Evolutionary conservation across 1,140 invertebrate genomes (phyloP), one percentile per base, ranked within the genome.

Genomic region (Zaprionus davidi): DNA sequence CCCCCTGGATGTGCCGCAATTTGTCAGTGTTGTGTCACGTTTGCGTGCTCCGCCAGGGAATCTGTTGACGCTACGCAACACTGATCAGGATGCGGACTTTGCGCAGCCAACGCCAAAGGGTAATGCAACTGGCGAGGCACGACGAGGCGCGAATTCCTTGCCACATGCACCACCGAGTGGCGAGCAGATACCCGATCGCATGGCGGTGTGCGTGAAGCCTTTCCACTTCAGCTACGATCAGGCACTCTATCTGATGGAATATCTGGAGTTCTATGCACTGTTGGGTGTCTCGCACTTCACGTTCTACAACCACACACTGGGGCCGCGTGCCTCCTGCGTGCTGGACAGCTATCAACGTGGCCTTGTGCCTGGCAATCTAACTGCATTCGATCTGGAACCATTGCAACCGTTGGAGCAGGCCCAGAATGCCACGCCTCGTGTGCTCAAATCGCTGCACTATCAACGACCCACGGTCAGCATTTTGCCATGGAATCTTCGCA

Each of bases 181-280:
- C 13, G 86, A 91, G 2, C 80, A 87, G 36, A 88, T 94, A 15
- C 93, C 94, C 71, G 94, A 95, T 60, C 94, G 94, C 66, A 95
- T 99, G 26, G 97, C 96, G 3, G 95, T 99, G n/a, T 99, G 98
- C 92, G 96, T 99, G 12, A 98, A 99, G 82, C 98, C 98, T 0
- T 94, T 99, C 41, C 98, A 99, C 93, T 98, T 97, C 87, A 95
- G 96, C 75, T 99, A 98, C 93, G 96, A 98, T 88, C 91, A 97
- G 94, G 95, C 95, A 13, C 91, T 97, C 51, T 97, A 98, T 93
- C 93, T 99, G 70, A 94, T 99, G 67, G 98, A 99, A 93, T 99
- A 98, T 94, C 95, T 99, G 70, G 98, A 99, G 93, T 93, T 99
- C 58, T 97, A 99, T 91, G 94, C 95, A 7, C 92, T 99, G 17